Conservation (phyloP, 1,140 invertebrate genomes). For the Drosophila cardini region DNA sequence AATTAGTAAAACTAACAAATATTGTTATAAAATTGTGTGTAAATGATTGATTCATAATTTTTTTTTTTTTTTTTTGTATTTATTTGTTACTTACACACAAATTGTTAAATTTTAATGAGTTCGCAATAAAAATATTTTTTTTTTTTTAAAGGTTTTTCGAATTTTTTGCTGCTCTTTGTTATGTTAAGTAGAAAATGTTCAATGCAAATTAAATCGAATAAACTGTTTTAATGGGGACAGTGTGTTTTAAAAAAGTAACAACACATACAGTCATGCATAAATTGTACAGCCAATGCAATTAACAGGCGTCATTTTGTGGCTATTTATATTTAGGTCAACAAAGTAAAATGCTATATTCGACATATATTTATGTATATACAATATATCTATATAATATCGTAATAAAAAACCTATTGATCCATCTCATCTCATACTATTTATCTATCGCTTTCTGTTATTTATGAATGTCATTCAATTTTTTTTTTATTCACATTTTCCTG, state of each 20-base stretch:
- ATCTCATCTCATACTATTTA: background rate
- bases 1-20: conserved; percentile 13
- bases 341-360: background rate
- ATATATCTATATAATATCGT: background rate
- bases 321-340: conserved; percentile 6
- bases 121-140: conserved; percentile 12
- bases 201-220: conserved; percentile 1
- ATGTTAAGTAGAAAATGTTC: background rate
- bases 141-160: background rate
- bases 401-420: conserved; percentile 12
- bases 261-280: background rate
- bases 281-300: conserved; percentile 9
- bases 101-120: conserved; percentile 38
- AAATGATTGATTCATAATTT: no score
- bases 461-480: conserved; percentile 2
- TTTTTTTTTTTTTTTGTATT: no score
- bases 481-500: background rate
- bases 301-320: conserved; percentile 2
- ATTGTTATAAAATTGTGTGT: background rate
- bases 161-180: conserved; percentile 7
- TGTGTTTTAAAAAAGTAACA: background rate
- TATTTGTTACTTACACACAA: no score
- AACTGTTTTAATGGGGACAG: conserved; percentile 1
- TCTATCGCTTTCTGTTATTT: background rate
- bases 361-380: no score